phyloP scores from a whole-genome alignment of 2,797 vertebrate species.

The Alfaro cultratus region DNA sequence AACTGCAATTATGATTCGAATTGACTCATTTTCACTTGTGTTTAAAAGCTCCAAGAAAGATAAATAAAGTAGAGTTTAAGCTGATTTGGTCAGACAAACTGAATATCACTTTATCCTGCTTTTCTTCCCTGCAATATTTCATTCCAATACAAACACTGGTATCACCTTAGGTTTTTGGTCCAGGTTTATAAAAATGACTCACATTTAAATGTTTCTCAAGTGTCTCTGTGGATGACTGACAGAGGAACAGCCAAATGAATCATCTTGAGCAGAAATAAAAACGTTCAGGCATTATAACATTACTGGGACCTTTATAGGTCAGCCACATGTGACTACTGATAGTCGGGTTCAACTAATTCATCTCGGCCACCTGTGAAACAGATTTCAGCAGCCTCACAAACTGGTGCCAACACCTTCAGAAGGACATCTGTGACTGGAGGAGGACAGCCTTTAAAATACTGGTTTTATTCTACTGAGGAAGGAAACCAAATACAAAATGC shows the following conservation, averaged over 20 bases:
- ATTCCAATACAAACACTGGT: background rate
- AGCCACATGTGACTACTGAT: background rate
- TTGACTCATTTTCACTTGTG: background rate
- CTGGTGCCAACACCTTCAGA: background rate
- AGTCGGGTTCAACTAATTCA: constrained; percentile 2
- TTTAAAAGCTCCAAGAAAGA: background rate
- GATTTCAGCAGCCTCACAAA: constrained; percentile 8
- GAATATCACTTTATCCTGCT: background rate
- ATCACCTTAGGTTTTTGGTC: background rate
- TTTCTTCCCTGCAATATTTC: background rate
- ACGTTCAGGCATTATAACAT: background rate
- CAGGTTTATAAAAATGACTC: background rate
- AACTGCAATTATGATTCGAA: background rate
- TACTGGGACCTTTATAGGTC: background rate
- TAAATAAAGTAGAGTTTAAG: background rate
- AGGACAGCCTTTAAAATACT: background rate
- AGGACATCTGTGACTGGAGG: background rate
- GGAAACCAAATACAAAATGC: background rate
- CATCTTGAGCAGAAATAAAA: constrained; percentile 2
- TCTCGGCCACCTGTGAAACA: background rate
- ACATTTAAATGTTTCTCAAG: background rate
- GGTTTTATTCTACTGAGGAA: background rate
- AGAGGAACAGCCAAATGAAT: background rate
- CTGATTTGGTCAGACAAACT: background rate
- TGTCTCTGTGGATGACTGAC: background rate